A percentile compares a stretch with the other conserved stretches of the same genome.
Evolutionary conservation across 2,797 vertebrate genomes (phyloP).

Genomic region (Streptopelia turtur): DNA sequence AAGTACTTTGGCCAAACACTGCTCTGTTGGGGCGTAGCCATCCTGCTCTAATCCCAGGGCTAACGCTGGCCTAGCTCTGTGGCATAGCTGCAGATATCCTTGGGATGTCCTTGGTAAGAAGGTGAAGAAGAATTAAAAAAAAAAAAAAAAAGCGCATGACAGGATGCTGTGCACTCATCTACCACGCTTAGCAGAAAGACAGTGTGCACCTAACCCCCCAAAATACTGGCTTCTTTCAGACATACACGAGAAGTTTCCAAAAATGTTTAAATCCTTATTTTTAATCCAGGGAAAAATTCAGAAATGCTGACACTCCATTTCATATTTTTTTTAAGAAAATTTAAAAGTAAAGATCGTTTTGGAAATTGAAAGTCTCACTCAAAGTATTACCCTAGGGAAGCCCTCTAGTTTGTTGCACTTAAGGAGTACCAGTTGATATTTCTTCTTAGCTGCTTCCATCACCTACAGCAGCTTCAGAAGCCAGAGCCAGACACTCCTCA

Average conservation of each 20-base stretch:
- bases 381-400: neutral
- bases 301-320: neutral
- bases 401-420: neutral
- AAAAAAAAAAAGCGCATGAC: too few species aligned
- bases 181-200: neutral
- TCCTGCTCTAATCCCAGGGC: neutral
- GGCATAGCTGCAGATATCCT: neutral
- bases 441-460: neutral
- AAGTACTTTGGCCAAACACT: neutral
- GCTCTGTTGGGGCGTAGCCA: neutral
- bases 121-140: neutral
- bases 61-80: neutral
- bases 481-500: neutral
- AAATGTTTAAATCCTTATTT: neutral
- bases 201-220: neutral
- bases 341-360: neutral
- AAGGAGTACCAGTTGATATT: neutral
- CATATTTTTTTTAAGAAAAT: neutral
- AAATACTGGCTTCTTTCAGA: neutral
- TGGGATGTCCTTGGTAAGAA: neutral
- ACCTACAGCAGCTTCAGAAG: neutral
- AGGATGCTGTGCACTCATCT: neutral
- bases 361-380: neutral
- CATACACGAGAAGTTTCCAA: neutral
- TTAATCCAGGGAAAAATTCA: neutral